A percentile compares a stretch with the other conserved stretches of the same genome.
phyloP scores from a whole-genome alignment of 92 coral and sea anemone species.

The Porites rus region DNA sequence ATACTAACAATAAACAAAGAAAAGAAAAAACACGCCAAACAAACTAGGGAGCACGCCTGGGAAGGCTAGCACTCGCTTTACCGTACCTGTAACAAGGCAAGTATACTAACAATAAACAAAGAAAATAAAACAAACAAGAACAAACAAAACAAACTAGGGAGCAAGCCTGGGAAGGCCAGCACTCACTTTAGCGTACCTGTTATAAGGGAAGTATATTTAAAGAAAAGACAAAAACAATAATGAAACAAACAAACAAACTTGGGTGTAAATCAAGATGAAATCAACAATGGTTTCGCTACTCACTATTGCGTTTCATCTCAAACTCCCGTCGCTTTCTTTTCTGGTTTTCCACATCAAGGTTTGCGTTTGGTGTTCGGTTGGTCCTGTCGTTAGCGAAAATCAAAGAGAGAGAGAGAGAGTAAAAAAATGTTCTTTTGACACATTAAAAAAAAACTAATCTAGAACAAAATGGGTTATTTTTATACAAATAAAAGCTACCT shows the following conservation, averaged over 20 bases:
- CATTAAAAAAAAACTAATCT: background rate
- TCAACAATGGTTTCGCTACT: conserved; percentile 7
- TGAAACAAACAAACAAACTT: no score
- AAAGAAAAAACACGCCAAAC: background rate
- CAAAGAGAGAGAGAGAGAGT: no score
- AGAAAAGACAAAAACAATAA: no score
- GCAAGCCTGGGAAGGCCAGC: no score
- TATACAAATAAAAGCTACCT: background rate
- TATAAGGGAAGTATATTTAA: no score
- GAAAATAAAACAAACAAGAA: no score
- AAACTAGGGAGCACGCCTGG: no score
- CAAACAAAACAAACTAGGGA: background rate
- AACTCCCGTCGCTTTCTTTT: conserved; percentile 67
- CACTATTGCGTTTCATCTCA: conserved; percentile 74
- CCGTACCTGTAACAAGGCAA: no score
- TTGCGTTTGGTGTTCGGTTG: conserved; percentile 76
- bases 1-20: no score
- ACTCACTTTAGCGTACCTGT: no score
- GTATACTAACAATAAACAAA: no score
- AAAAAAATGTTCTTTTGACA: background rate
- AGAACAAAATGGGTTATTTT: background rate
- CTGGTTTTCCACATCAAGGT: conserved; percentile 78
- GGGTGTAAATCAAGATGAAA: background rate
- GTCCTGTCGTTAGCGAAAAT: conserved; percentile 46
- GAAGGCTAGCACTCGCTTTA: no score